These are phyloP conservation scores for Galbula dea DNA, from an alignment of 2,113 vertebrate species.

Conservation along the genomic window DNA sequence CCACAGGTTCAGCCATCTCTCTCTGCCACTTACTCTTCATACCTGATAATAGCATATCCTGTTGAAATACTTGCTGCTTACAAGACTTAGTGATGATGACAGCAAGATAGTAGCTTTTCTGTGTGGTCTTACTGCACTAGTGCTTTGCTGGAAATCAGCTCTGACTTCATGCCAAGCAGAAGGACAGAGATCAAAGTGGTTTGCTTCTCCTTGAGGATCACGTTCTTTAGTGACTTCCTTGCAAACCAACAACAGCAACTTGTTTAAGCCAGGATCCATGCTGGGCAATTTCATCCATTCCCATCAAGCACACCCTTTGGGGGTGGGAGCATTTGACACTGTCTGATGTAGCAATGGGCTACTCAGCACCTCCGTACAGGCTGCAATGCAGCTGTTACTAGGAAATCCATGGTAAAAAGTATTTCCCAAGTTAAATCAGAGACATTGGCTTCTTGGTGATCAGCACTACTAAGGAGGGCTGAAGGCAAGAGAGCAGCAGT, in stretches of 20 bases:
- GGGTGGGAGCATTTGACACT: background rate
- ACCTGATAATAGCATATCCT: background rate
- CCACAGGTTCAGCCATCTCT: background rate
- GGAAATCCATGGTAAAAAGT: background rate
- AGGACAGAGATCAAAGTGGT: slow-evolving; percentile 23
- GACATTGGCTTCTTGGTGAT: background rate
- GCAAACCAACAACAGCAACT: slow-evolving; percentile 5
- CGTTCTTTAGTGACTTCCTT: slow-evolving; percentile 14
- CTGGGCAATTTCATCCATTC: background rate
- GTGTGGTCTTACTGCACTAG: background rate
- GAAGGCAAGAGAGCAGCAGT: background rate
- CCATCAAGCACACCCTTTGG: background rate
- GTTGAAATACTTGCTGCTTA: background rate
- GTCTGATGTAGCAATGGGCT: background rate
- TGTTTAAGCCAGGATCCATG: background rate
- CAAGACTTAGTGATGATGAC: background rate
- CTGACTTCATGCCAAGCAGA: background rate
- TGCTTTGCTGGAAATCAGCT: background rate
- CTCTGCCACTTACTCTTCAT: background rate
- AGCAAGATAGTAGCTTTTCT: background rate
- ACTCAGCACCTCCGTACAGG: background rate
- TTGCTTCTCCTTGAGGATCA: background rate
- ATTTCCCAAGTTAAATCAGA: background rate
- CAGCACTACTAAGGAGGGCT: background rate
- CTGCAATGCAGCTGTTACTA: background rate